Base-by-base conservation (phyloP, 92 coral and sea anemone species). In the Chrysogorgia sp. region DNA sequence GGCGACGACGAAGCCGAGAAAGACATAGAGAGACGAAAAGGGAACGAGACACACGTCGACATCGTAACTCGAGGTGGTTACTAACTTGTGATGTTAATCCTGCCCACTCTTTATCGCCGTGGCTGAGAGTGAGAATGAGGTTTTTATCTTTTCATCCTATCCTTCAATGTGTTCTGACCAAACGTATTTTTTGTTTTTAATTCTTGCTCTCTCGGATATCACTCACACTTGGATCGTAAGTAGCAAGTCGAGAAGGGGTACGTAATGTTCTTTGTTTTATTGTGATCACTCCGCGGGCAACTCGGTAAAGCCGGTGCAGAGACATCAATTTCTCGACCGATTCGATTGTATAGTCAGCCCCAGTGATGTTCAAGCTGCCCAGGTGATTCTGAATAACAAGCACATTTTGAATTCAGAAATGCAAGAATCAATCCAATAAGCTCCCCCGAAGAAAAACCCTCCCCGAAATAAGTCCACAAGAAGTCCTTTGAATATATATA, bases 191-290 rank as follows among this genome's bases (percentile, higher is more conserved):
- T 56, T 72, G 43, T 72, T 72, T 72, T 52, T 72, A 50, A 72
- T 72, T 56, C 58, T 72, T 72, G 79, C 65, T 72, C 29, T 57
- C 31, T 25, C 65, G 26, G 14, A n/a, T 7, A 72, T 49, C 58
- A 45, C 63, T 50, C 40, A 49, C 79, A 49, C 26, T 72, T 72
- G 79, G 79, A 72, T 72, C 79, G 79, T 72, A 72, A 72, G 79
- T 72, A 72, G 79, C 79, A 72, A 72, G 79, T 72, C 79, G 34
- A 58, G 79, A 72, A 72, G 79, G 65, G 79, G 79, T 72, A 72
- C 65, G 79, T 72, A 72, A 26, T 53, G 63, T 72, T 72, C 58
- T 72, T 49, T 72, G 29, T 69, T 43, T 24, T 24, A 45, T 69
- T 31, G 29, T 28, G 31, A 25, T 29, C 31, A 3, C 23, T 8